phyloP scores from a whole-genome alignment of 2,797 vertebrate species.

The Ataeniobius toweri region DNA sequence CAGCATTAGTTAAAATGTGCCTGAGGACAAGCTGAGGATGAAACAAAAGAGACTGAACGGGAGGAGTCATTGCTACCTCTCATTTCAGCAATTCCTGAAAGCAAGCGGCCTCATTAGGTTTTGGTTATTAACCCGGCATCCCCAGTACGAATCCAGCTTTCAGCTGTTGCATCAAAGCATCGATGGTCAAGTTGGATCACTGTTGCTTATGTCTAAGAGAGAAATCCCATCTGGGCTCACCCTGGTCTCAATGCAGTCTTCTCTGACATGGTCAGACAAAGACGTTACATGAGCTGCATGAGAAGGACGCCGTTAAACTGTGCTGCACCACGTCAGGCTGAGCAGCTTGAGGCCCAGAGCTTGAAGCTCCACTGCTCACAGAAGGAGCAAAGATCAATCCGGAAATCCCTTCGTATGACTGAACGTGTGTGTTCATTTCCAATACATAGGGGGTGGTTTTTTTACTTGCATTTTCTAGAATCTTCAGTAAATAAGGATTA shows the following conservation, averaged over 20 bases:
- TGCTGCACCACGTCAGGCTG: constrained; percentile 17
- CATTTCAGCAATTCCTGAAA: constrained; percentile 53
- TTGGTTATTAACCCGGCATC: constrained; percentile 54
- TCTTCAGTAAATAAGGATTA: too few relatives aligned
- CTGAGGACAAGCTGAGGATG: constrained; percentile 50
- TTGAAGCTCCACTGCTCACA: constrained; percentile 42
- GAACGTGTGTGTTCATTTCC: not conserved
- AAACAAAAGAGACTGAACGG: constrained; percentile 51
- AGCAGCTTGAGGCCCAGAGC: constrained; percentile 41
- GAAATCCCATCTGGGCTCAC: constrained; percentile 24
- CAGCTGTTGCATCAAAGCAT: constrained; percentile 65
- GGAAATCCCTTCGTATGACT: constrained; percentile 9
- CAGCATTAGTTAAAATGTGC: constrained; percentile 48
- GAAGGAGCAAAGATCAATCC: constrained; percentile 26
- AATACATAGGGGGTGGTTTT: too few relatives aligned
- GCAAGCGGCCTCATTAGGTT: constrained; percentile 59
- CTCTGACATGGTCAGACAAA: constrained; percentile 25
- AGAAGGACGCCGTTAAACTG: constrained; percentile 23
- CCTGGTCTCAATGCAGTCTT: constrained; percentile 21
- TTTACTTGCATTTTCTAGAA: too few relatives aligned
- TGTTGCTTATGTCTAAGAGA: constrained; percentile 36
- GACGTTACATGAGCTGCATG: constrained; percentile 23
- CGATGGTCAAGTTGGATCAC: constrained; percentile 37
- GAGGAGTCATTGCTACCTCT: constrained; percentile 47
- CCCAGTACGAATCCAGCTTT: constrained; percentile 54